Base-by-base conservation (phyloP, 1,140 invertebrate genomes). In the Homalodisca vitripennis region DNA sequence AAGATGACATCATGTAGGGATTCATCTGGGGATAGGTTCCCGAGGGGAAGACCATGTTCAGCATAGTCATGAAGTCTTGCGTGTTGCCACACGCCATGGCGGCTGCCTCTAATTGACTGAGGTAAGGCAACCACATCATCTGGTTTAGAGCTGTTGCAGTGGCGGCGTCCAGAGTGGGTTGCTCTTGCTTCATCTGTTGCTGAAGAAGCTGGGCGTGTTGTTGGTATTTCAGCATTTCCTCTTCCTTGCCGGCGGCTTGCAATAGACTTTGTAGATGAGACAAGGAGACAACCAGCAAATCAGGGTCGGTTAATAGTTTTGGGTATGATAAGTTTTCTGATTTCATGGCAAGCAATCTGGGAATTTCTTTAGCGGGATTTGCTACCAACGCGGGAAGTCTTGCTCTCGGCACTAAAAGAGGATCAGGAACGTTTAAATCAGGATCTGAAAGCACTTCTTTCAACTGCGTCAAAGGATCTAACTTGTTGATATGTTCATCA, bases 231-330 rank as follows among this genome's bases (percentile, higher is more conserved):
- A 70, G 63, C 14, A 72, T 71, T 72, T 73, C 67, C 51, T 73
- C 73, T 24, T 76, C 73, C 46, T 75, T 74, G 12, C 72, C 69
- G 34, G 74, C 75, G 46, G 68, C 72, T 75, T 79, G 69, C 78
- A 92, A 76, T 24, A 92, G 87, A n/a, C 84, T 84, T 78, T 92
- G 89, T 24, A 93, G 78, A 80, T 92, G 89, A 1, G 86, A 83
- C 73, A 92, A 80, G 27, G 89, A 90, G 72, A 93, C 88, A 0
- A 92, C 90, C 3, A 92, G 77, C 66, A 93, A 86, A 77, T 93
- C 89, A 3, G 89, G 89, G 79, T 92, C 90, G 74, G 87, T 85
- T 26, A 91, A 77, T 1, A 92, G 79, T 72, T 88, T 85, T 0
- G 89, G 89, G 73, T 84, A 89, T 20, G 86, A 85, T 48, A 91